Evolutionary conservation across 2,888 invertebrate species (phyloP), one percentile per base, ranked within the genome.

Genomic region (Criorhina ranunculi): DNA sequence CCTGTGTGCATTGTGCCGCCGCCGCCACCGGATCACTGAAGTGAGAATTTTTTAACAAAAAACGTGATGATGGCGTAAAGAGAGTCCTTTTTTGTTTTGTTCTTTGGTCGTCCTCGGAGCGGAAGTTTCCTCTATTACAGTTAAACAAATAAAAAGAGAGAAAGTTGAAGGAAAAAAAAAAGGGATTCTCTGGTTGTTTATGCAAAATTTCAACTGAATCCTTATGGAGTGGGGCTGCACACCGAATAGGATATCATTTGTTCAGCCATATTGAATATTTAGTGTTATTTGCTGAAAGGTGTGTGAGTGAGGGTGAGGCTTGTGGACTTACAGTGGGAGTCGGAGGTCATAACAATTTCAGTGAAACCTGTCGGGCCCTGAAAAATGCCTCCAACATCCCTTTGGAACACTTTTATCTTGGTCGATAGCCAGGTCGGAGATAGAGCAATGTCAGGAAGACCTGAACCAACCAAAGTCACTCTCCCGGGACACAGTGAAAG

Each of bases 41-140:
- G 78, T 78, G 78, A 83, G 79, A 75, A 85, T 75, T 75, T 75
- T 75, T 79, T 42, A 69, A 70, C 69, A 75, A 85, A n/a, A 75
- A 85, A 75, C 73, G 83, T 85, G 83, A 85, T 85, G 79, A 75
- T 75, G 75, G 24, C 31, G 51, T 31, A 7, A 12, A 15, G 12
- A 12, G 15, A 35, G 33, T 17, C 12, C 9, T 35, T 9, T 24
- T 49, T 29, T 59, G n/a, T 31, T 46, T 29, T 15, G 4, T 29
- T 4, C 24, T n/a, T n/a, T 24, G 24, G 24, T 24, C 31, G 12
- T 19, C 6, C 11, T 15, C 15, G 35, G 5, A 9, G 15, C 29
- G 42, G 60, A 17, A 53, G 60, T 49, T 55, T 51, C 19, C 51
- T 42, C 7, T 29, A 40, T 42, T 60, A 40, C 17, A 46, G 17